A percentile compares a stretch with the other conserved stretches of the same genome.
Evolutionary conservation across 2,888 invertebrate genomes (phyloP).

Genomic region (Homarus gammarus): DNA sequence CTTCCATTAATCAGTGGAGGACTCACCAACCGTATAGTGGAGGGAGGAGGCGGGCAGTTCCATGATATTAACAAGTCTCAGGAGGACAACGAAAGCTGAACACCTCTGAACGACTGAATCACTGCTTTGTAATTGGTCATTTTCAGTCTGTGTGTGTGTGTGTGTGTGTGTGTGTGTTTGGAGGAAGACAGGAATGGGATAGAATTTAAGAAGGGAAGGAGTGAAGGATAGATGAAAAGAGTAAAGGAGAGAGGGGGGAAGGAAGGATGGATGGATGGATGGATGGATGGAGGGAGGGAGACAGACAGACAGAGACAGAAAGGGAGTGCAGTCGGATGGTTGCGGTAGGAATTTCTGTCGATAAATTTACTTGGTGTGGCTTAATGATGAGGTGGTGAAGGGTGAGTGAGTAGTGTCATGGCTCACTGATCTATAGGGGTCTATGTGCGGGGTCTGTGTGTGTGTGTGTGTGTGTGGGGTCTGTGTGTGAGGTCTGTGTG

Average conservation of each 20-base stretch:
- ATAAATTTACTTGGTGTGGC: too few species aligned
- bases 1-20: neutral
- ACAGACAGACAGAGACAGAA: too few species aligned
- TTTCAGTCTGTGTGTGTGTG: neutral
- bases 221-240: neutral
- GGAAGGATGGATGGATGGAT: too few species aligned
- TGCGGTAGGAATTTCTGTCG: too few species aligned
- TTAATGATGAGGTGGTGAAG: too few species aligned
- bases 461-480: too few species aligned
- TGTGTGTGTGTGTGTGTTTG: neutral
- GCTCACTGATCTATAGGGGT: too few species aligned
- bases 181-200: neutral
- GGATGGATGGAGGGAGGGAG: neutral
- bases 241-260: neutral
- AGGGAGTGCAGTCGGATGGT: neutral
- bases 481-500: too few species aligned
- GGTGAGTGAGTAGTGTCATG: too few species aligned
- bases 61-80: conserved; percentile 33
- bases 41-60: conserved; percentile 11
- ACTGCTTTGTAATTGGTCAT: conserved; percentile 56
- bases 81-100: conserved; percentile 33
- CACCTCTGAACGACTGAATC: conserved; percentile 42
- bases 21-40: neutral
- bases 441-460: too few species aligned
- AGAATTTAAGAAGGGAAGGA: neutral